phyloP scores from a whole-genome alignment of 1,140 invertebrate species.

The Metaphire vulgaris region DNA sequence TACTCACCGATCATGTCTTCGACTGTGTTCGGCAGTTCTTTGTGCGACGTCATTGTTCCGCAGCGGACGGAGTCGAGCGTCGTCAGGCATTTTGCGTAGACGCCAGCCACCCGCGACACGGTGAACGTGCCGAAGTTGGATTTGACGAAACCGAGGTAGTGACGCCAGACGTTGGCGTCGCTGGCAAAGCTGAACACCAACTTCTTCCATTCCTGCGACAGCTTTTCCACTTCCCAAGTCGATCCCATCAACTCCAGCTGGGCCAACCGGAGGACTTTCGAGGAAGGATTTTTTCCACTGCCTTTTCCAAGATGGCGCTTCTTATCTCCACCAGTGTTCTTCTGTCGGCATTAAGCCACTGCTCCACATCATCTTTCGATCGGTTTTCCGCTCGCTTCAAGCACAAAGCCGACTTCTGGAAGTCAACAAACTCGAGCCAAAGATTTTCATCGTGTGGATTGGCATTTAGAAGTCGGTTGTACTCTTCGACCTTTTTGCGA shows the following conservation, averaged over 20 bases:
- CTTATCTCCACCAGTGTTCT: conserved; percentile 50
- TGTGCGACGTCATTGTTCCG: conserved; percentile 40
- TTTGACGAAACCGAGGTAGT: conserved; percentile 50
- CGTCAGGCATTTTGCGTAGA: conserved; percentile 50
- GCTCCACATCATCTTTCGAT: conserved; percentile 28
- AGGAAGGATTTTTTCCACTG: conserved; percentile 52
- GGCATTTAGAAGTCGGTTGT: conserved; percentile 47
- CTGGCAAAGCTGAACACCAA: conserved; percentile 52
- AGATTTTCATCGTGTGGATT: conserved; percentile 47
- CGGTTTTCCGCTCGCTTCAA: conserved; percentile 28
- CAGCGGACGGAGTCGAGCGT: conserved; percentile 38
- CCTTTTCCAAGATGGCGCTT: conserved; percentile 52
- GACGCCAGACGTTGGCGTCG: conserved; percentile 49
- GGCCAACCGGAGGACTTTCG: conserved; percentile 45
- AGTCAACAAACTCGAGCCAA: conserved; percentile 55
- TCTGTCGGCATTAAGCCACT: neutral
- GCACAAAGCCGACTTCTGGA: conserved; percentile 46
- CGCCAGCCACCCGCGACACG: conserved; percentile 42
- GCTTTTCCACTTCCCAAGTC: conserved; percentile 43
- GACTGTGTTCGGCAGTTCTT: conserved; percentile 35
- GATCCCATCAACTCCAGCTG: conserved; percentile 47
- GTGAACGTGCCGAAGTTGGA: conserved; percentile 47
- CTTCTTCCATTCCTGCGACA: conserved; percentile 51
- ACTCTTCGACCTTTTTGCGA: conserved; percentile 41
- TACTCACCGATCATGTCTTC: conserved; percentile 31